Evolutionary conservation across 2,888 invertebrate species (phyloP).

Genomic region (Erebia ligea): DNA sequence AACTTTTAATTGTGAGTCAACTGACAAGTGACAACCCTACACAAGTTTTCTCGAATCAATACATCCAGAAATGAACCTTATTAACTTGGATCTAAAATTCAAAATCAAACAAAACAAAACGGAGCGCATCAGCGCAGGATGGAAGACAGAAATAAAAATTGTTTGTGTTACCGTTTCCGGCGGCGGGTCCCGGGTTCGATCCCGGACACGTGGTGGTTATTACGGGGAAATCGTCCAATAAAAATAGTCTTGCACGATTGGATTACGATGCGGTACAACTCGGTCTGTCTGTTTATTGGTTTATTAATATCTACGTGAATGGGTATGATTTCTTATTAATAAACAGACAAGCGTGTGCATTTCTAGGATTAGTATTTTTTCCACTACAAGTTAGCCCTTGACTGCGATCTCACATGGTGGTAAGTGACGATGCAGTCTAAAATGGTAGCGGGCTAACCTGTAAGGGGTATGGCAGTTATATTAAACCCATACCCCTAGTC

Average conservation of each 20-base stretch:
- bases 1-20: too few relatives aligned
- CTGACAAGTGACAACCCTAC: constrained; percentile 15
- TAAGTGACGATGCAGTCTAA: too few relatives aligned
- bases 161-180: constrained; percentile 81
- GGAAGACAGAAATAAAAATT: constrained; percentile 80
- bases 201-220: constrained; percentile 73
- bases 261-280: constrained; percentile 54
- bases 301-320: constrained; percentile 6
- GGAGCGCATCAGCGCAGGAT: constrained; percentile 52
- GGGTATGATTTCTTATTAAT: background rate
- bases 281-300: constrained; percentile 31
- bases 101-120: constrained; percentile 20
- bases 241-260: constrained; percentile 71
- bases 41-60: background rate
- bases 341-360: background rate
- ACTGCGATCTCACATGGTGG: too few relatives aligned
- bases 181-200: constrained; percentile 72
- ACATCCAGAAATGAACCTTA: constrained; percentile 19
- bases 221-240: constrained; percentile 76
- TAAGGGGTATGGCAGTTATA: too few relatives aligned
- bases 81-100: constrained; percentile 23
- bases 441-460: too few relatives aligned
- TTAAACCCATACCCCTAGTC: too few relatives aligned
- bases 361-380: too few relatives aligned
- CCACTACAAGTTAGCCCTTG: too few relatives aligned